These are phyloP conservation scores for Spilosoma lubricipeda DNA, from an alignment of 2,888 invertebrate species.

Conservation along the genomic window DNA sequence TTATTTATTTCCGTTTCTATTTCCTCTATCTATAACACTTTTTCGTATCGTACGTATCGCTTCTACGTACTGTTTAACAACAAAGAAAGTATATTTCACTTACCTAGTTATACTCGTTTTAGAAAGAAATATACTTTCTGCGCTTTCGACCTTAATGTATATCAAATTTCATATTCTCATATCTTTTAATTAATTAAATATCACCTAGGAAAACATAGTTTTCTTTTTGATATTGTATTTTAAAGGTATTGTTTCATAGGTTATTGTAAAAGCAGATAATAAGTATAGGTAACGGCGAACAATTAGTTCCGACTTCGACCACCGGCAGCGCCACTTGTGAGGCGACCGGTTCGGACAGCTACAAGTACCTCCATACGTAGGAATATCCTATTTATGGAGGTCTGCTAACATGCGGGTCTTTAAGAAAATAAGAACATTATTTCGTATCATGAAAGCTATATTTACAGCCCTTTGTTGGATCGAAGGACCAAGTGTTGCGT, in stretches of 20 bases:
- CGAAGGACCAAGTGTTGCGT: not conserved
- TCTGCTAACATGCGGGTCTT: not conserved
- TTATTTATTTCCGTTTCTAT: not conserved
- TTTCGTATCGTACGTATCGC: no score
- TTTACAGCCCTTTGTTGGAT: not conserved
- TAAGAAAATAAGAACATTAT: not conserved
- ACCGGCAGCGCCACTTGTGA: conserved; percentile 62
- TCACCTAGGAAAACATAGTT: no score
- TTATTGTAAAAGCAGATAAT: conserved; percentile 57
- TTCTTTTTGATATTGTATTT: conserved; percentile 38
- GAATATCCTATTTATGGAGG: not conserved
- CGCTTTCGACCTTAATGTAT: not conserved
- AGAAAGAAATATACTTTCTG: not conserved
- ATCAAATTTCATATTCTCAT: not conserved
- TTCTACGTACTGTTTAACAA: not conserved
- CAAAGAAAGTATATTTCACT: not conserved
- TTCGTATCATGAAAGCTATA: not conserved
- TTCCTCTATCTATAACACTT: not conserved
- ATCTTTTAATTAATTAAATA: not conserved
- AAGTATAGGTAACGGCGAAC: conserved; percentile 66
- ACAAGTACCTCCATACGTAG: not conserved
- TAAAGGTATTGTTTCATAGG: conserved; percentile 37
- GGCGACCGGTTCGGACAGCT: conserved; percentile 35
- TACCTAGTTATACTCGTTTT: not conserved
- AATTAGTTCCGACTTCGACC: conserved; percentile 73